phyloP scores from a whole-genome alignment of 2,113 vertebrate genomes.

The Sakesphorus luctuosus region DNA sequence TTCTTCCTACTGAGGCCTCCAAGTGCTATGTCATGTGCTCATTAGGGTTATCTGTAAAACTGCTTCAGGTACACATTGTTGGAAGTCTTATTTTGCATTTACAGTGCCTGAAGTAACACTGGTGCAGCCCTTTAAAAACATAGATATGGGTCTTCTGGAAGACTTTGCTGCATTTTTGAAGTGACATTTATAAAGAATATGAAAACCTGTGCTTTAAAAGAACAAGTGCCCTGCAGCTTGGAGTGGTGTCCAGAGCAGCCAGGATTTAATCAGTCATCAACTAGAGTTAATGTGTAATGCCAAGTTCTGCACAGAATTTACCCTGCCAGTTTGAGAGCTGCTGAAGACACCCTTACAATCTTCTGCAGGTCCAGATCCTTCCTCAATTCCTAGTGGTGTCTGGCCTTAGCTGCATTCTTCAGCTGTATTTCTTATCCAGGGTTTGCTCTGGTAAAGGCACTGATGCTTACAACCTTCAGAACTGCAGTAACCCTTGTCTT shows the following conservation, averaged over 20 bases:
- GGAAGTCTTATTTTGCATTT: neutral
- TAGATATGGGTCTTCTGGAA: neutral
- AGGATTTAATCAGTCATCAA: neutral
- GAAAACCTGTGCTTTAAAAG: neutral
- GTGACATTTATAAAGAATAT: neutral
- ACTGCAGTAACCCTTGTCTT: neutral
- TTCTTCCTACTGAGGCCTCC: neutral
- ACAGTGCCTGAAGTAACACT: neutral
- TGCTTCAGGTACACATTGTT: neutral
- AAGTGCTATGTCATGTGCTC: neutral
- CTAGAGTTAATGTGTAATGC: neutral
- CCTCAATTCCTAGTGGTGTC: neutral
- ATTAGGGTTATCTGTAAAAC: neutral
- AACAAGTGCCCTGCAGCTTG: neutral
- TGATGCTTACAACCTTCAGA: neutral
- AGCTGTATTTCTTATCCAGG: neutral
- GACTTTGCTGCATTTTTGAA: neutral
- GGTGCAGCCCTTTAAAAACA: neutral
- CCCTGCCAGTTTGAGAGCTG: neutral
- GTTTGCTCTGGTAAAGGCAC: neutral
- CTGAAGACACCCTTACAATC: neutral
- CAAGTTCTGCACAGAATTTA: neutral
- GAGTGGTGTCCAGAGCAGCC: neutral
- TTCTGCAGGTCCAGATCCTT: neutral
- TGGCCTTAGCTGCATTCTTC: neutral